Percentiles rank a stretch among this genome's conserved stretches.
Conservation (phyloP, 92 coral and sea anemone species). For the Siderastrea radians region DNA sequence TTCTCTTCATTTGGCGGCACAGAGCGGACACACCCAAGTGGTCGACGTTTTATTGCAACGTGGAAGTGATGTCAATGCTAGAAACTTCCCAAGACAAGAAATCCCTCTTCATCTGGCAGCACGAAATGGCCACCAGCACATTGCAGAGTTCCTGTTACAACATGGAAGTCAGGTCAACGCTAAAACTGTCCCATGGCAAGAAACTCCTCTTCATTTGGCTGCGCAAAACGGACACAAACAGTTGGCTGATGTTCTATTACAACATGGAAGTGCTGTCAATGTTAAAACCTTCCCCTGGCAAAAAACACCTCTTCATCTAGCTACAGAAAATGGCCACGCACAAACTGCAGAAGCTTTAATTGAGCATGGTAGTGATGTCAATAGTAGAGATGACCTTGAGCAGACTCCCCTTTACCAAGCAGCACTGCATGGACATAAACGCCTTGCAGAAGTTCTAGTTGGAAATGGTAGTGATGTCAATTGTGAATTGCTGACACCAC, state of each 20-base stretch:
- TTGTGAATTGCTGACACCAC: background rate
- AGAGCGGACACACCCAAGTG: background rate
- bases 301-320: constrained; percentile 17
- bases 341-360: background rate
- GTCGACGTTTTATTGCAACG: background rate
- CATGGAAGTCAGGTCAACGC: background rate
- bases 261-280: constrained; percentile 5
- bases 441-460: background rate
- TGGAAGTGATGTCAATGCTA: background rate
- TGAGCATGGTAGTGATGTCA: background rate
- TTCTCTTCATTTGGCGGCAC: constrained; percentile 15
- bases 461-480: constrained; percentile 7
- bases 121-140: background rate
- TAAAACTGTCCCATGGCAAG: background rate
- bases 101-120: constrained; percentile 2
- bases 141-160: background rate
- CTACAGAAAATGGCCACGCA: background rate
- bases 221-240: background rate
- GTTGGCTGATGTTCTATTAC: background rate
- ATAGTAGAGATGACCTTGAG: background rate
- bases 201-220: background rate
- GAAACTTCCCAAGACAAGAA: background rate
- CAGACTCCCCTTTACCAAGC: background rate
- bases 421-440: background rate
- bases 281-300: background rate